phyloP scores from a whole-genome alignment of 1,140 invertebrate species.

The Drosophila pectinifera region DNA sequence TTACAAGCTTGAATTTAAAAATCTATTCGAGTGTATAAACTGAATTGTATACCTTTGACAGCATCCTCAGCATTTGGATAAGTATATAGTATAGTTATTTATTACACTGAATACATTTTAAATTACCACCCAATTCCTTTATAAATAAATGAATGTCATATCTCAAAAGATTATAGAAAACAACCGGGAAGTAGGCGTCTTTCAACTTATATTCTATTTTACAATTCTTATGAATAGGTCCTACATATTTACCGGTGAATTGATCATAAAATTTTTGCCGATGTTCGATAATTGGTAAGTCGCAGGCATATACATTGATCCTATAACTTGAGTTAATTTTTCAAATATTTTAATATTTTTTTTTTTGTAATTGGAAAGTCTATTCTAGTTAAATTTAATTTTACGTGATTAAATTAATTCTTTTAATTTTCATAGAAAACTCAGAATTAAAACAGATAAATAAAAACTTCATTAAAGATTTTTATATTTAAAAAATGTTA shows the following conservation, averaged over 20 bases:
- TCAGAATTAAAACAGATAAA: too few relatives aligned
- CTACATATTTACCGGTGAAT: not conserved
- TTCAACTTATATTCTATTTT: not conserved
- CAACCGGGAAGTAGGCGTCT: not conserved
- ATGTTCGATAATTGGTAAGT: not conserved
- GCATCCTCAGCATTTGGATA: too few relatives aligned
- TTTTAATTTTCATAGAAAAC: too few relatives aligned
- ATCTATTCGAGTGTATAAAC: not conserved
- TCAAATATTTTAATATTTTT: too few relatives aligned
- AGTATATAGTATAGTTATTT: too few relatives aligned
- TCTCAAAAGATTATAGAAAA: not conserved
- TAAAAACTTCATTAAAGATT: too few relatives aligned
- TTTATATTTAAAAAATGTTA: too few relatives aligned
- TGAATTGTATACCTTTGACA: not conserved
- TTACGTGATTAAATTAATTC: too few relatives aligned
- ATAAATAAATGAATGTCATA: slow-evolving; percentile 8
- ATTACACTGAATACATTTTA: not conserved
- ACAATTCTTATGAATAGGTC: not conserved
- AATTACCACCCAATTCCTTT: not conserved
- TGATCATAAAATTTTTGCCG: not conserved
- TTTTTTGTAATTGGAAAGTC: too few relatives aligned
- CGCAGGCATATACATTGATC: too few relatives aligned
- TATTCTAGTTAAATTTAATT: too few relatives aligned
- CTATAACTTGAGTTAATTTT: too few relatives aligned
- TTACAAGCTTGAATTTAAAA: slow-evolving; percentile 2